These are phyloP conservation scores for Pinctada fucata DNA, from an alignment of 2,888 invertebrate genomes.

Conservation along the genomic window DNA sequence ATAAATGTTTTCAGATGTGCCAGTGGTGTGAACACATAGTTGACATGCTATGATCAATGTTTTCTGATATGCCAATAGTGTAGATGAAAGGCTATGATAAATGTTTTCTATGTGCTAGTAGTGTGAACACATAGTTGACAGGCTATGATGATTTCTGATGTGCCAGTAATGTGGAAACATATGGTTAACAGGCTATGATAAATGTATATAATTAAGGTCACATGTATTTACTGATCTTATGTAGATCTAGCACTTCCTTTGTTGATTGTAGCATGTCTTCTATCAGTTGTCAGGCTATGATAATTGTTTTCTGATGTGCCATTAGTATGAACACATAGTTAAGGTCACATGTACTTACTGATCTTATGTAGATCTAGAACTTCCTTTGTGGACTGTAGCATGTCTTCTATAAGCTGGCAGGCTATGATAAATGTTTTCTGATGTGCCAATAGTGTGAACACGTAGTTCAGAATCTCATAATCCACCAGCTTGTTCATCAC, in stretches of 20 bases:
- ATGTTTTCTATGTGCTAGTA: constrained; percentile 75
- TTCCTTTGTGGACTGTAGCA: constrained; percentile 71
- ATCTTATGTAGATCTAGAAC: constrained; percentile 73
- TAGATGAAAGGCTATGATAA: constrained; percentile 70
- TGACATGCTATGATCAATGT: constrained; percentile 50
- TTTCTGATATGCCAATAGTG: constrained; percentile 72
- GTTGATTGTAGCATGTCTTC: constrained; percentile 75
- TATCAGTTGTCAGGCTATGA: constrained; percentile 69
- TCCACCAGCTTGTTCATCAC: constrained; percentile 62
- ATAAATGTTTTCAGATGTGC: no score
- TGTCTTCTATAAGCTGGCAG: constrained; percentile 74
- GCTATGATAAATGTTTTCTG: constrained; percentile 73
- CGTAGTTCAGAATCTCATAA: constrained; percentile 72
- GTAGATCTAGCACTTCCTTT: constrained; percentile 70
- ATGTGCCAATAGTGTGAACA: constrained; percentile 72
- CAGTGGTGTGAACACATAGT: no score
- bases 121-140: constrained; percentile 71
- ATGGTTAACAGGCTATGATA: no score
- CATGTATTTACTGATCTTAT: constrained; percentile 66
- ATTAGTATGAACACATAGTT: no score
- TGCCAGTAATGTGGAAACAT: constrained; percentile 71
- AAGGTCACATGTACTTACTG: constrained; percentile 52
- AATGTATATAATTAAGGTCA: no score
- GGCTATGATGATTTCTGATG: constrained; percentile 72
- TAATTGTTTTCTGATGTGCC: no score